These are phyloP conservation scores for Ypsolopha sequella DNA, from an alignment of 2,888 invertebrate species.

Conservation along the genomic window DNA sequence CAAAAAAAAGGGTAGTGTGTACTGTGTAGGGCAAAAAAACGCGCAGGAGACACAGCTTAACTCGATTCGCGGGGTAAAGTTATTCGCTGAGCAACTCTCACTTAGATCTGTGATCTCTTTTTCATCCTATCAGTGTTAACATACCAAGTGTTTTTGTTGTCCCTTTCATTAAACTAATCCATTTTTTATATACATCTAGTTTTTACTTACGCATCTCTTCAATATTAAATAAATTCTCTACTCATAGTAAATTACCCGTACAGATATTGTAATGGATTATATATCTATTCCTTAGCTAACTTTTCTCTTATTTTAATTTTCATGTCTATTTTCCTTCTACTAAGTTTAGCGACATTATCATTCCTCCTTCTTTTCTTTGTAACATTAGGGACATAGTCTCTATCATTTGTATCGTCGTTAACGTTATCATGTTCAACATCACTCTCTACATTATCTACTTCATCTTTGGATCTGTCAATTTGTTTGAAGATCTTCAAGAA, in stretches of 20 bases:
- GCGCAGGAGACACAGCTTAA: too few relatives aligned
- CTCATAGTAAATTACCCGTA: neutral
- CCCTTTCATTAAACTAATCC: too few relatives aligned
- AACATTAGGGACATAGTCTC: neutral
- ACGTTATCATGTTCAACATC: neutral
- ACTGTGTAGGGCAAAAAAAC: too few relatives aligned
- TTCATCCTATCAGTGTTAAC: too few relatives aligned
- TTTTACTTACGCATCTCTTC: neutral
- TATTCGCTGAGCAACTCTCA: too few relatives aligned
- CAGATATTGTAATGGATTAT: neutral
- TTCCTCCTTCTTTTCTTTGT: neutral
- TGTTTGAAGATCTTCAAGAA: conserved; percentile 53
- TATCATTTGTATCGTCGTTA: neutral
- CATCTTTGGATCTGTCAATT: conserved; percentile 38
- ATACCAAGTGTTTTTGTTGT: too few relatives aligned
- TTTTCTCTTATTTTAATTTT: conserved; percentile 23
- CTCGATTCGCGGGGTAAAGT: too few relatives aligned
- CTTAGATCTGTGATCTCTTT: too few relatives aligned
- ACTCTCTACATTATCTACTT: conserved; percentile 19
- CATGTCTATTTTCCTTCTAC: conserved; percentile 23
- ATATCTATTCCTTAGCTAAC: neutral
- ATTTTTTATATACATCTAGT: neutral
- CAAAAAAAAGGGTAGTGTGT: too few relatives aligned
- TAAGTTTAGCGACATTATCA: neutral
- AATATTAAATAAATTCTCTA: too few relatives aligned